Evolutionary conservation across 1,140 invertebrate species (phyloP), one percentile per base, ranked within the genome.

Genomic region (Sitophilus oryzae): DNA sequence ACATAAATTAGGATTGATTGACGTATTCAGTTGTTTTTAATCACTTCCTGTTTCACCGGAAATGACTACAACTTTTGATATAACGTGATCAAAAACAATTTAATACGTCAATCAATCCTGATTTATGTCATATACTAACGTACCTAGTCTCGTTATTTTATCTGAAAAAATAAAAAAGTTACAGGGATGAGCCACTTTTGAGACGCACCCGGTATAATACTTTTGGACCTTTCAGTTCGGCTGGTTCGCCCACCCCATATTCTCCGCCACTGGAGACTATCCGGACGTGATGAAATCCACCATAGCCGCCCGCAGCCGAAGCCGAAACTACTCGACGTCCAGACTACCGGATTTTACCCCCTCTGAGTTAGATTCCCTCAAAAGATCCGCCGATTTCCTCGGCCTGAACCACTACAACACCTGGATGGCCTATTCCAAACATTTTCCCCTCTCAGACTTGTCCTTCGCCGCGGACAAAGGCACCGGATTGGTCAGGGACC

Each of bases 201-300:
- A 30, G 11, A 30, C 5, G 5, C 25, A 30, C 25, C 5, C 5
- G 25, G 11, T 6, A 30, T 6, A 30, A 30, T 11, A 11, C 5
- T 6, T 6, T 30, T 30, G 5, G 11, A 5, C 5, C 11, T 30
- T 30, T 30, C 25, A 80, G 77, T 71, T 77, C 35, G 84, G 84
- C 9, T 84, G 82, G 82, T 77, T 77, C 46, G 74, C 78, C 0
- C 68, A 85, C 64, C 79, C 82, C 0, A 79, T 52, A 34, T 52
- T 52, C 15, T 44, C 50, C 1, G 16, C 19, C 3, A 18, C 11
- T 5, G 50, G 50, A 83, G 79, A 82, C 48, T 86, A 83, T 61
- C 81, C 82, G 1, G 60, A 66, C 50, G 61, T 79, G 0, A 75
- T 85, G 64, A 75, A 74, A 35, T 58, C 71, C 1, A 61, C 63